phyloP scores from a whole-genome alignment of 2,888 invertebrate genomes.

The Drosophila testacea region DNA sequence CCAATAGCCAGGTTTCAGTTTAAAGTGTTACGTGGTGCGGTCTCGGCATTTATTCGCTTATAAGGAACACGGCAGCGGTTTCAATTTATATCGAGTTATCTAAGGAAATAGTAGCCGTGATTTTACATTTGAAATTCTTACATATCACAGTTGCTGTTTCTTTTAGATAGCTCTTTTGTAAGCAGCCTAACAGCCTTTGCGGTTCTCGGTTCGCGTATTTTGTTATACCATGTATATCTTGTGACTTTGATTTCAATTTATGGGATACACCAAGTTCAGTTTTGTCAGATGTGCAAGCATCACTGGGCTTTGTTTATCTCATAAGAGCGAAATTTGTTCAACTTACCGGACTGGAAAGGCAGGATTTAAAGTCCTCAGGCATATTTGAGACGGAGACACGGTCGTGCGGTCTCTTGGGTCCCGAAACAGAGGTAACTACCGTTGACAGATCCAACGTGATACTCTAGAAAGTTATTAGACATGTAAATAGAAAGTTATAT shows the following conservation, averaged over 20 bases:
- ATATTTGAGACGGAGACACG: constrained; percentile 95
- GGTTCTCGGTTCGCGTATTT: background rate
- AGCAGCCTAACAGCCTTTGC: constrained; percentile 68
- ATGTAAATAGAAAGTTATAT: background rate
- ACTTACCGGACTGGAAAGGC: constrained; percentile 95
- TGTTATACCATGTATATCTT: background rate
- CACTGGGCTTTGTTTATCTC: constrained; percentile 86
- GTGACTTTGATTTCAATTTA: constrained; percentile 76
- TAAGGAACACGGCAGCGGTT: constrained; percentile 13
- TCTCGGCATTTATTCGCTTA: constrained; percentile 42
- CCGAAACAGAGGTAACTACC: constrained; percentile 97
- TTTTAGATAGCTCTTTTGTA: constrained; percentile 85
- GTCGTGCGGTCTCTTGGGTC: constrained; percentile 99
- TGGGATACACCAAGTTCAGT: constrained; percentile 85
- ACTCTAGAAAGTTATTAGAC: constrained; percentile 51
- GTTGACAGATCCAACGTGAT: constrained; percentile 91
- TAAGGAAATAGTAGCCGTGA: constrained; percentile 86
- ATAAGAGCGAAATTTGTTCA: constrained; percentile 73
- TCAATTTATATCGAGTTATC: constrained; percentile 84
- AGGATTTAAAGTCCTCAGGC: constrained; percentile 94
- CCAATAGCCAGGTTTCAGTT: constrained; percentile 71
- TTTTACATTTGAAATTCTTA: constrained; percentile 73
- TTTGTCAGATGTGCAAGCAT: constrained; percentile 80
- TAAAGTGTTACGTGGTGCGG: constrained; percentile 50
- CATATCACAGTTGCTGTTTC: constrained; percentile 86